These are phyloP conservation scores for Metalampra italica DNA, from an alignment of 2,888 invertebrate species.

Conservation along the genomic window DNA sequence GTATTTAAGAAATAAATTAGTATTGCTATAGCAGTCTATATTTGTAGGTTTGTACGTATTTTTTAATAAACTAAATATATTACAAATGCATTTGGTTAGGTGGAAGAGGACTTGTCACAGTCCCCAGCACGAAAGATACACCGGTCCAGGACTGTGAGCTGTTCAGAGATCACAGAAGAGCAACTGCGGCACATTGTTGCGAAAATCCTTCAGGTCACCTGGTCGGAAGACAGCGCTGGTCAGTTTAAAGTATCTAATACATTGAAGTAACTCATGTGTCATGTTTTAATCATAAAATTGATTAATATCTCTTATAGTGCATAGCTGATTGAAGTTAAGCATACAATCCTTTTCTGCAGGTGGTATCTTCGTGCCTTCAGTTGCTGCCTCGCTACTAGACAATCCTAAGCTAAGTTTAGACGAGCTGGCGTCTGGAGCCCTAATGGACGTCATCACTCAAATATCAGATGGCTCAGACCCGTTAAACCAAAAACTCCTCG, in stretches of 20 bases:
- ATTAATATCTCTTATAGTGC: background rate
- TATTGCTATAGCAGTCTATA: too few species aligned
- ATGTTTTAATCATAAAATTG: background rate
- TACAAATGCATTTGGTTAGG: constrained; percentile 31
- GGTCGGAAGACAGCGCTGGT: constrained; percentile 81
- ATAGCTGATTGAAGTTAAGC: too few species aligned
- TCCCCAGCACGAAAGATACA: constrained; percentile 67
- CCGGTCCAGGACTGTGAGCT: constrained; percentile 66
- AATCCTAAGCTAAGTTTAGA: constrained; percentile 67
- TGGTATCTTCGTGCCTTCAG: constrained; percentile 77
- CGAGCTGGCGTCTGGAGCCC: constrained; percentile 81
- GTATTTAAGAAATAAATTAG: too few species aligned
- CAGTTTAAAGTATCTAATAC: constrained; percentile 13
- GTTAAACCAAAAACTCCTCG: constrained; percentile 70
- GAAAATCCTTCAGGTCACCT: constrained; percentile 85
- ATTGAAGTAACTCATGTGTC: background rate
- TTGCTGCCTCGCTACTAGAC: constrained; percentile 75
- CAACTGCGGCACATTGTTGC: constrained; percentile 82
- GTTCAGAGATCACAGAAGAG: constrained; percentile 81
- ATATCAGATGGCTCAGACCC: constrained; percentile 78
- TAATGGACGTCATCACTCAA: constrained; percentile 82
- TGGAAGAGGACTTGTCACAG: constrained; percentile 67
- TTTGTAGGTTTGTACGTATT: too few species aligned
- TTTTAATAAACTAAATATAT: too few species aligned
- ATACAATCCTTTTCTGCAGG: constrained; percentile 41